These are phyloP conservation scores for Xyliphius kryptos DNA, from an alignment of 2,113 vertebrate species.

Conservation along the genomic window DNA sequence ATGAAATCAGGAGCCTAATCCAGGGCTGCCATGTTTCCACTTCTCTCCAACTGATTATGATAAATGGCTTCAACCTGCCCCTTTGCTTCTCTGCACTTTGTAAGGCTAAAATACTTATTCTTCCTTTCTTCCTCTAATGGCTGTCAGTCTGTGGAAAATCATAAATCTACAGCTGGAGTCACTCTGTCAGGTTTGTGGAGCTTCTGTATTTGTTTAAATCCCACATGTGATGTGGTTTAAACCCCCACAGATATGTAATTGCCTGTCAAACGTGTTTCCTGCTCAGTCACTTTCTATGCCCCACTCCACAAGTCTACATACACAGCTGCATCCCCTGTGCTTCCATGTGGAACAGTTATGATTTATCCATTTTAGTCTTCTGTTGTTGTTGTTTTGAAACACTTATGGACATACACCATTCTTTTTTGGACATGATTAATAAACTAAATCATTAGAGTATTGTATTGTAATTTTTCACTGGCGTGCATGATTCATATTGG, in stretches of 20 bases:
- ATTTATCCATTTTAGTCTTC: constrained; percentile 43
- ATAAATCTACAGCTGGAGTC: constrained; percentile 47
- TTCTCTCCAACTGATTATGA: constrained; percentile 60
- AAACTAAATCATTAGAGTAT: constrained; percentile 17
- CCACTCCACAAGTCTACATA: constrained; percentile 34
- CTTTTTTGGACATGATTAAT: constrained; percentile 31
- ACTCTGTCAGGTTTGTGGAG: constrained; percentile 46
- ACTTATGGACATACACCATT: constrained; percentile 37
- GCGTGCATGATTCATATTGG: constrained; percentile 13
- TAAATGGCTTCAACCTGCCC: constrained; percentile 57
- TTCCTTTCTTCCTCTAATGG: constrained; percentile 45
- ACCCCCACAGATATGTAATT: constrained; percentile 51
- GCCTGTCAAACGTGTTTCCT: constrained; percentile 50
- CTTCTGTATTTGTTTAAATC: constrained; percentile 57
- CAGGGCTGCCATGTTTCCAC: constrained; percentile 44
- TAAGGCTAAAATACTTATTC: constrained; percentile 54
- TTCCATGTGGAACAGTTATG: constrained; percentile 45
- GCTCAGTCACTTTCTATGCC: constrained; percentile 35
- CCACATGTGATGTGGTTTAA: constrained; percentile 55
- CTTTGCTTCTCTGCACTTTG: constrained; percentile 50
- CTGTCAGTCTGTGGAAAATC: constrained; percentile 51
- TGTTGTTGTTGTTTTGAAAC: no score
- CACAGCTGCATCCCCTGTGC: constrained; percentile 20
- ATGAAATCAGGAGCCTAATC: constrained; percentile 65
- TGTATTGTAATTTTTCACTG: no score